These are phyloP conservation scores for Montipora capricornis DNA, from an alignment of 64 coral and sea anemone genomes.

Conservation along the genomic window DNA sequence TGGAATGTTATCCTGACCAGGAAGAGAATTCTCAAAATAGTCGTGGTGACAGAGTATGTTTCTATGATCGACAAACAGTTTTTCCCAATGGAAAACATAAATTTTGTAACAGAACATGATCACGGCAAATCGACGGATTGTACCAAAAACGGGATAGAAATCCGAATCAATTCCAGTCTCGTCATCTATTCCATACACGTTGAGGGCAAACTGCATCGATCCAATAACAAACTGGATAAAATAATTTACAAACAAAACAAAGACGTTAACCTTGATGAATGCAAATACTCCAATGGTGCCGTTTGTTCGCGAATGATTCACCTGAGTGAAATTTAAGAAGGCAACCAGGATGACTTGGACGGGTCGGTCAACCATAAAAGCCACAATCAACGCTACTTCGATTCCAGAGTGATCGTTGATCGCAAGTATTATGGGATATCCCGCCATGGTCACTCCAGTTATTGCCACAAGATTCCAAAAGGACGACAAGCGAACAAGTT, in stretches of 20 bases:
- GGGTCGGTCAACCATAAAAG: not conserved
- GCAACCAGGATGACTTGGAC: not conserved
- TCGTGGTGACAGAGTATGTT: conserved; percentile 38
- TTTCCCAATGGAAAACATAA: conserved; percentile 28
- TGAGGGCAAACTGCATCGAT: conserved; percentile 8
- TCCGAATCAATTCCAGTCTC: not conserved
- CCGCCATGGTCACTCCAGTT: not conserved
- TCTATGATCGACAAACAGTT: conserved; percentile 5
- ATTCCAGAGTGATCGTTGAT: not conserved
- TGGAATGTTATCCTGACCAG: not conserved
- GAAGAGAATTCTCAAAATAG: not conserved
- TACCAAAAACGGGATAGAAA: not conserved
- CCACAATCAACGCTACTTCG: conserved; percentile 1
- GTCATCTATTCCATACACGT: conserved; percentile 25
- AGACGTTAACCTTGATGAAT: conserved; percentile 22
- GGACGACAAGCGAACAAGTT: conserved; percentile 4
- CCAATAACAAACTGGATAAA: conserved; percentile 9
- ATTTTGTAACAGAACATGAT: not conserved
- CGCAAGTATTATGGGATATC: not conserved
- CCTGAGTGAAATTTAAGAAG: conserved; percentile 16
- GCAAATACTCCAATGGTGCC: not conserved
- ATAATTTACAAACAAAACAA: conserved; percentile 18
- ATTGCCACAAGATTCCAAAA: conserved; percentile 18
- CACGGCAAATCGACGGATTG: not conserved
- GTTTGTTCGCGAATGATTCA: not conserved